phyloP scores from a whole-genome alignment of 1,140 invertebrate genomes.

The Drosophila murphyi region DNA sequence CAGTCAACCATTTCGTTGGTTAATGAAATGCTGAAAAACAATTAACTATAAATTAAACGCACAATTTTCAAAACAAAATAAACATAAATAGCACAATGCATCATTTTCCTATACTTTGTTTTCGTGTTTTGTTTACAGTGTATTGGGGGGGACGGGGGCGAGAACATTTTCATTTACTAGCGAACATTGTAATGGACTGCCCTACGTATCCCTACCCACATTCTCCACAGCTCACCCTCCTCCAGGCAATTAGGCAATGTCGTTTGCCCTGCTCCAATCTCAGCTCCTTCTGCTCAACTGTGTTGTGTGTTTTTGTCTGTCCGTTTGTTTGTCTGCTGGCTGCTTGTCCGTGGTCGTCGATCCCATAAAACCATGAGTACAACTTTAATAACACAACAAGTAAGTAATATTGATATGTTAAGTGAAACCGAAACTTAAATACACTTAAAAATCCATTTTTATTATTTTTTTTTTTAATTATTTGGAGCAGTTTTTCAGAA shows the following conservation, averaged over 20 bases:
- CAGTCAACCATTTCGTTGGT: conserved; percentile 64
- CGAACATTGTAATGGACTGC: conserved; percentile 14
- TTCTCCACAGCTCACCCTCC: neutral
- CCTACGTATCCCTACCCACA: neutral
- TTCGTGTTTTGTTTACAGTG: conserved; percentile 61
- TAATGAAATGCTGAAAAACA: conserved; percentile 80
- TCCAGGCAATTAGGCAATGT: conserved; percentile 72
- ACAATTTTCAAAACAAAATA: conserved; percentile 83
- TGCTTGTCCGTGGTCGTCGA: conserved; percentile 16
- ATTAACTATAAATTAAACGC: conserved; percentile 82
- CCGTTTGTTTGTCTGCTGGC: neutral
- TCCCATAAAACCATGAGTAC: conserved; percentile 70
- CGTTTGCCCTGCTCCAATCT: conserved; percentile 46
- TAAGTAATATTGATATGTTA: neutral
- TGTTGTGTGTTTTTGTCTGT: neutral
- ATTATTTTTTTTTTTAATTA: no score
- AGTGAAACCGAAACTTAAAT: neutral
- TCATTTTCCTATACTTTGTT: conserved; percentile 55
- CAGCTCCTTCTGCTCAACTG: conserved; percentile 7
- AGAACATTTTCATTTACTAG: conserved; percentile 62
- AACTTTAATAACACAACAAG: conserved; percentile 66
- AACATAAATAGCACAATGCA: conserved; percentile 74
- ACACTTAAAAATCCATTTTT: no score
- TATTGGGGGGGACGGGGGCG: conserved; percentile 11
- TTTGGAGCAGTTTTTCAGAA: no score